These are phyloP conservation scores for Lottia gigantea DNA, from an alignment of 2,888 invertebrate species.

Conservation along the genomic window DNA sequence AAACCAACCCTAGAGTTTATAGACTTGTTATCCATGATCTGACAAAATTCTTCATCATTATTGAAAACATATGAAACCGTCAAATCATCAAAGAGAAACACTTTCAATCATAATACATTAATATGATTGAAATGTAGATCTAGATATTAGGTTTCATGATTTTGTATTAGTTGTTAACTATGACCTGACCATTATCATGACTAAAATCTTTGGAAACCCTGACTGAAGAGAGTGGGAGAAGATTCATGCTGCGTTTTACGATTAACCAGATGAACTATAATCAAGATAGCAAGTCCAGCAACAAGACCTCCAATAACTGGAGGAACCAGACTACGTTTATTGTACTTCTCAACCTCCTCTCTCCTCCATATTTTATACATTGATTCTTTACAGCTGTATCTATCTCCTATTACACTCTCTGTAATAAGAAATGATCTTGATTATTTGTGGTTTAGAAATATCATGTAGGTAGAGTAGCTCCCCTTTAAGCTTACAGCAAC, in stretches of 20 bases:
- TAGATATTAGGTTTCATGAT: no score
- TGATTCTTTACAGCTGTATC: conserved; percentile 25
- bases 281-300: conserved; percentile 22
- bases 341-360: conserved; percentile 26
- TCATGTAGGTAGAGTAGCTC: no score
- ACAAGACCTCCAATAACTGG: conserved; percentile 33
- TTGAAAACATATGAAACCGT: no score
- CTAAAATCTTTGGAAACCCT: not conserved
- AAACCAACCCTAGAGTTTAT: no score
- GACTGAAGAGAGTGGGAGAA: not conserved
- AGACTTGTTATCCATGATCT: no score
- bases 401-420: not conserved
- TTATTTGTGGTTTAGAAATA: no score
- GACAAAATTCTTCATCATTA: no score
- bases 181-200: not conserved
- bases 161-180: no score
- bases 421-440: no score
- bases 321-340: conserved; percentile 26
- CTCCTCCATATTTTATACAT: conserved; percentile 32
- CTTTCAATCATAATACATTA: not conserved
- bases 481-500: no score
- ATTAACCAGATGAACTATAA: not conserved
- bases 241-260: not conserved
- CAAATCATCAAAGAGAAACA: no score
- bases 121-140: no score